phyloP scores from a whole-genome alignment of 2,797 vertebrate genomes.

The Pseudotriccus pelzelni region DNA sequence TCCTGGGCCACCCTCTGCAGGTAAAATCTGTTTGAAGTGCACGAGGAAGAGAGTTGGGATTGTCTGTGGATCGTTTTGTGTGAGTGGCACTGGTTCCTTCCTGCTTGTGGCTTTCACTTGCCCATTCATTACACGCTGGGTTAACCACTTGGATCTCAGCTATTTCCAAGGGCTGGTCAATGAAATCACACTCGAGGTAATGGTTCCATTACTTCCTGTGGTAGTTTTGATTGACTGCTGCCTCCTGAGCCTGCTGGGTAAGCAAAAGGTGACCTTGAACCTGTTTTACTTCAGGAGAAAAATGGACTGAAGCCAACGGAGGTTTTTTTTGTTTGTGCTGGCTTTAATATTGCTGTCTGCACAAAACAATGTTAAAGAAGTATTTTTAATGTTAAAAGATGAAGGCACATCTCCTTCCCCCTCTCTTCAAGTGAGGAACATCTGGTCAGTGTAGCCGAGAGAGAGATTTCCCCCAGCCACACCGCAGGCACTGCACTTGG shows the following conservation, averaged over 20 bases:
- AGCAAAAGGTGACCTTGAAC: neutral
- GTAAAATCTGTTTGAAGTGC: neutral
- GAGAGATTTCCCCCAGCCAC: neutral
- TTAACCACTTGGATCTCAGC: neutral
- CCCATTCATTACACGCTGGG: neutral
- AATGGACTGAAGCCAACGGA: neutral
- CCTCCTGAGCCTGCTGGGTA: neutral
- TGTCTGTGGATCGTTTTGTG: neutral
- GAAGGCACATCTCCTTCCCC: neutral
- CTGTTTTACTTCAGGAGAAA: neutral
- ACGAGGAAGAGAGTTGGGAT: neutral
- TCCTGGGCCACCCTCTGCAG: neutral
- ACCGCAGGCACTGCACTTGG: neutral
- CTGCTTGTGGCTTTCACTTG: neutral
- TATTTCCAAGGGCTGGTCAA: neutral
- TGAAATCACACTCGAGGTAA: neutral
- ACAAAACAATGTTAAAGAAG: no score
- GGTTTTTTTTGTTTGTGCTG: neutral
- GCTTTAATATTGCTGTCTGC: neutral
- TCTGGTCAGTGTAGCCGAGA: neutral
- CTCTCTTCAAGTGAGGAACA: neutral
- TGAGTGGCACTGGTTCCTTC: neutral
- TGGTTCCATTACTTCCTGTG: neutral
- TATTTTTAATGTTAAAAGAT: neutral
- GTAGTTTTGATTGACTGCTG: neutral